Evolutionary conservation across 2,888 invertebrate genomes (phyloP), one percentile per base, ranked within the genome.

Genomic region (Temnothorax ravouxi): DNA sequence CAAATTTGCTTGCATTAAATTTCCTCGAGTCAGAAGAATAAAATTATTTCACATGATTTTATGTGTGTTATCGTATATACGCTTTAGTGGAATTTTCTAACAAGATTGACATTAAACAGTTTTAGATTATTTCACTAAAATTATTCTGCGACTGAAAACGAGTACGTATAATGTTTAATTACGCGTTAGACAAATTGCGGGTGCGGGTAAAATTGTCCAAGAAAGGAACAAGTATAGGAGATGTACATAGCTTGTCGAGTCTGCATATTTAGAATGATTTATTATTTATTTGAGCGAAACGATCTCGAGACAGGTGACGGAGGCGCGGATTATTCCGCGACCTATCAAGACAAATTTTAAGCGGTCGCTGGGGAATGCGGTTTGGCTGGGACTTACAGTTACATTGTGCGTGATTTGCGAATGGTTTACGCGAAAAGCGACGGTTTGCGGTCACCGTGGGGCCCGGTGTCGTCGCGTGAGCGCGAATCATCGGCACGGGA

Each of bases 391-490:
- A 66, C 25, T 67, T 67, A 47, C 67, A 47, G 67, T 67, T 67
- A 47, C 67, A 18, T 25, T 25, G 47, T 50, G 29, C 52, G 34
- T 38, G 52, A 71, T 52, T 34, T 52, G 52, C 38, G 38, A 9
- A 41, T 41, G 25, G 18, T 72, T 56, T 56, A 56, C 56, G 54
- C 38, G 56, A 72, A 72, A 72, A 56, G 56, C 66, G 47, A 29
- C 25, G 66, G 18, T 41, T 72, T 25, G 54, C 56, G 79, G 18
- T 47, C 38, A 47, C 34, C 9, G 71, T 5, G 13, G 9, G 21
- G 2, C 34, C 3, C 18, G 61, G 21, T 11, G 29, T 15, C 13
- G 50, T 74, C 72, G 21, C 71, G 34, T 62, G 80, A 38, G 62
- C 66, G n/a, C 41, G 25, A 66, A 69, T 44, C 54, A 34, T 77